Conservation (phyloP, 2,113 vertebrate genomes). For the Ammodytes marinus region DNA sequence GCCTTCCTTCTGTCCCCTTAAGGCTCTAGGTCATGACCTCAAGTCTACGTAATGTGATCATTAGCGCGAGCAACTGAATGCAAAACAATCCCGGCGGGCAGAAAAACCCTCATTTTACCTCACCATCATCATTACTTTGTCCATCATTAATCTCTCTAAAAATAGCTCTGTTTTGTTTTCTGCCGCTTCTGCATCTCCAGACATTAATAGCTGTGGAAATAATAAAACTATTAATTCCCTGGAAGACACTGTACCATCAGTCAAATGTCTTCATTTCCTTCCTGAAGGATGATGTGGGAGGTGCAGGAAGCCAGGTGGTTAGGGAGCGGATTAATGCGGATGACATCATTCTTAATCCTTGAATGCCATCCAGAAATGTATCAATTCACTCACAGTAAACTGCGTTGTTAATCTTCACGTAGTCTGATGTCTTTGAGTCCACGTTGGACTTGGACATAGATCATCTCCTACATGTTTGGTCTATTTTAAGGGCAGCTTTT, state of each 20-base stretch:
- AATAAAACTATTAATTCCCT: slow-evolving; percentile 46
- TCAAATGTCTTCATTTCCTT: slow-evolving; percentile 67
- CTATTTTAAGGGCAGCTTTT: slow-evolving; percentile 22
- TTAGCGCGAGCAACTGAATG: slow-evolving; percentile 49
- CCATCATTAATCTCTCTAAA: slow-evolving; percentile 63
- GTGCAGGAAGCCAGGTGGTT: slow-evolving; percentile 64
- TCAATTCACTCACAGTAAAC: slow-evolving; percentile 61
- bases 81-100: slow-evolving; percentile 43
- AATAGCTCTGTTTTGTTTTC: slow-evolving; percentile 54
- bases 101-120: slow-evolving; percentile 22
- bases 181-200: slow-evolving; percentile 27
- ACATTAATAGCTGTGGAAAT: slow-evolving; percentile 38
- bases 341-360: slow-evolving; percentile 78
- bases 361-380: slow-evolving; percentile 68
- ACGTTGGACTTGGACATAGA: slow-evolving; percentile 47
- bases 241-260: slow-evolving; percentile 46
- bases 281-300: slow-evolving; percentile 59
- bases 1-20: slow-evolving; percentile 37
- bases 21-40: slow-evolving; percentile 56
- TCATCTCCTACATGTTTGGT: slow-evolving; percentile 4
- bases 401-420: slow-evolving; percentile 50
- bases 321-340: slow-evolving; percentile 69
- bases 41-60: slow-evolving; percentile 48
- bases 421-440: slow-evolving; percentile 49
- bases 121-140: slow-evolving; percentile 31